Conservation (phyloP, 1,140 invertebrate species). For the Cydia pomonella region DNA sequence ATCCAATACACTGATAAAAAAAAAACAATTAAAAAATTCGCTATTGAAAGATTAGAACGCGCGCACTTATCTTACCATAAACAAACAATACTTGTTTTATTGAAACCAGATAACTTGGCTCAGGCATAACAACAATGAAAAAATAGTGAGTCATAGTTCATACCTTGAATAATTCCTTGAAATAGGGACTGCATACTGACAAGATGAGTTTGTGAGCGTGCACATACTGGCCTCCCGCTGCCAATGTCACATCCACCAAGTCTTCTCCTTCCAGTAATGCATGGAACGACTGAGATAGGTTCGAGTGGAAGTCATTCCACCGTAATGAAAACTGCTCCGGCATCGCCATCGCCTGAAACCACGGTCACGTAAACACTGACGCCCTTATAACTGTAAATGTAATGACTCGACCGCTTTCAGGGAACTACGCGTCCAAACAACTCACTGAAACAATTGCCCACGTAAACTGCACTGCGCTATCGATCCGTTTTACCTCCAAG, state of each 20-base stretch:
- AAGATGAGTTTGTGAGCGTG: slow-evolving; percentile 87
- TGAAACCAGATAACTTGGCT: slow-evolving; percentile 26
- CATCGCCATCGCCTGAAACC: slow-evolving; percentile 67
- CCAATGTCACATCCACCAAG: slow-evolving; percentile 88
- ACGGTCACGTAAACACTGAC: slow-evolving; percentile 35
- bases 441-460: slow-evolving; percentile 63
- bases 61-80: slow-evolving; percentile 25
- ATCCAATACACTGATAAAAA: slow-evolving; percentile 4
- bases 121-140: slow-evolving; percentile 30
- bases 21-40: slow-evolving; percentile 36
- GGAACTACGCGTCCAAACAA: slow-evolving; percentile 71
- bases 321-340: slow-evolving; percentile 89
- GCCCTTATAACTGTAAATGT: slow-evolving; percentile 59
- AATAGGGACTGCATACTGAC: slow-evolving; percentile 87
- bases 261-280: slow-evolving; percentile 84
- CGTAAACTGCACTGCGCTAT: slow-evolving; percentile 38
- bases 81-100: slow-evolving; percentile 29
- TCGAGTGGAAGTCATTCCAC: slow-evolving; percentile 93
- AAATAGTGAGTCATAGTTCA: slow-evolving; percentile 79
- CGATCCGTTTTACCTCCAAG: slow-evolving; percentile 19
- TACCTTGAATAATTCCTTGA: slow-evolving; percentile 88
- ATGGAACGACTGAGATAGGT: slow-evolving; percentile 86
- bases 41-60: slow-evolving; percentile 6
- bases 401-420: slow-evolving; percentile 56
- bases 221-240: slow-evolving; percentile 85